These are phyloP conservation scores for Musca domestica DNA, from an alignment of 1,140 invertebrate genomes.

Conservation along the genomic window DNA sequence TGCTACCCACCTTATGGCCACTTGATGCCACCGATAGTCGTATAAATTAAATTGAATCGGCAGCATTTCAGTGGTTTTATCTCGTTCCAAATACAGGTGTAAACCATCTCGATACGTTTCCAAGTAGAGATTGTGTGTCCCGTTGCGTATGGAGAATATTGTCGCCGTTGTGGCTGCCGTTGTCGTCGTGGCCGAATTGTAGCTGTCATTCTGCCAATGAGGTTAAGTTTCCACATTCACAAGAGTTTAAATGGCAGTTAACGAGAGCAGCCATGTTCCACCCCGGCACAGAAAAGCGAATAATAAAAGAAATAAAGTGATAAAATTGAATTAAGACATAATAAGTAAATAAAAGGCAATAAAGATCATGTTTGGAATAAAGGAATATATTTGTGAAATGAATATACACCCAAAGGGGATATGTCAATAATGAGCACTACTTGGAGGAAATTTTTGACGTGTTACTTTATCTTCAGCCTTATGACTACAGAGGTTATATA, in stretches of 20 bases:
- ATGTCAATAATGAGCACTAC: too few species aligned
- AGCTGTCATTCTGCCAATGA: slow-evolving; percentile 41
- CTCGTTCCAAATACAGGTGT: slow-evolving; percentile 49
- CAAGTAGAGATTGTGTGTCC: slow-evolving; percentile 51
- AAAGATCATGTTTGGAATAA: neutral
- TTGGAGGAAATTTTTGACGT: too few species aligned
- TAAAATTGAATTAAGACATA: slow-evolving; percentile 4
- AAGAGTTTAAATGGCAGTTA: neutral
- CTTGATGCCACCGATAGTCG: slow-evolving; percentile 54
- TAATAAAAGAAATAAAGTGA: neutral
- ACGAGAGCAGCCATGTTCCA: neutral
- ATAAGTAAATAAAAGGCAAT: slow-evolving; percentile 3
- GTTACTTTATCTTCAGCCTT: too few species aligned
- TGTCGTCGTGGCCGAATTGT: too few species aligned
- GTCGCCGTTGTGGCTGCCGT: slow-evolving; percentile 36
- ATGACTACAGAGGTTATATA: too few species aligned
- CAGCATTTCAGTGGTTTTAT: slow-evolving; percentile 52
- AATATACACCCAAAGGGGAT: too few species aligned
- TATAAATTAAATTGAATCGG: slow-evolving; percentile 54
- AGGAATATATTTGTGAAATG: slow-evolving; percentile 17
- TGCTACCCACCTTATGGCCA: slow-evolving; percentile 51
- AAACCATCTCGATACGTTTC: slow-evolving; percentile 48
- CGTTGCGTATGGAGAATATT: slow-evolving; percentile 50
- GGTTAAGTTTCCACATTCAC: neutral
- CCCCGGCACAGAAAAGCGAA: neutral